phyloP scores from a whole-genome alignment of 2,888 invertebrate species.

The Melanchra persicariae region DNA sequence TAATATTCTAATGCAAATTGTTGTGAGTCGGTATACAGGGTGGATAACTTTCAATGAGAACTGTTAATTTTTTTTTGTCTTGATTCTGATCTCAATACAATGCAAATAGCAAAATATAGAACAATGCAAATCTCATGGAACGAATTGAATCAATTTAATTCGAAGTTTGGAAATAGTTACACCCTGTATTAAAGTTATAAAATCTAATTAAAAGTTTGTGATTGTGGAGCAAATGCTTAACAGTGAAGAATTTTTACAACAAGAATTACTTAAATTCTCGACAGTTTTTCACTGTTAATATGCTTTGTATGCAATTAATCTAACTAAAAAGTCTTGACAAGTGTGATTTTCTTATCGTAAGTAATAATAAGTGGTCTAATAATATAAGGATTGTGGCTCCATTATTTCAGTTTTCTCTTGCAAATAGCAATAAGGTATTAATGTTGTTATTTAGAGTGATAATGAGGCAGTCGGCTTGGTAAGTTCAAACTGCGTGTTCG shows the following conservation, averaged over 20 bases:
- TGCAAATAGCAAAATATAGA: background rate
- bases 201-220: slow-evolving; percentile 7
- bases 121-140: background rate
- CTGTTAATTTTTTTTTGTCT: slow-evolving; percentile 12
- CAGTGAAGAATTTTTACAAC: background rate
- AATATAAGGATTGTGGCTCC: slow-evolving; percentile 2
- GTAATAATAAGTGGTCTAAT: slow-evolving; percentile 1
- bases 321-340: slow-evolving; percentile 36
- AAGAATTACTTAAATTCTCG: background rate
- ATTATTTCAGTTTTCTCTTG: background rate
- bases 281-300: slow-evolving; percentile 7
- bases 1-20: background rate
- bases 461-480: background rate
- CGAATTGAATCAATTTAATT: background rate
- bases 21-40: slow-evolving; percentile 31
- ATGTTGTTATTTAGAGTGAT: background rate
- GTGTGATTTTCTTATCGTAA: slow-evolving; percentile 51
- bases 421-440: background rate
- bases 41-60: slow-evolving; percentile 9
- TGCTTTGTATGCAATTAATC: slow-evolving; percentile 20
- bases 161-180: slow-evolving; percentile 1
- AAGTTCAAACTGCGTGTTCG: background rate
- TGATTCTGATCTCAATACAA: slow-evolving; percentile 22
- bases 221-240: background rate
- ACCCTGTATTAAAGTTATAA: slow-evolving; percentile 27